Evolutionary conservation across 2,888 invertebrate species (phyloP), one percentile per base, ranked within the genome.

Genomic region (Sialis fuliginosa): DNA sequence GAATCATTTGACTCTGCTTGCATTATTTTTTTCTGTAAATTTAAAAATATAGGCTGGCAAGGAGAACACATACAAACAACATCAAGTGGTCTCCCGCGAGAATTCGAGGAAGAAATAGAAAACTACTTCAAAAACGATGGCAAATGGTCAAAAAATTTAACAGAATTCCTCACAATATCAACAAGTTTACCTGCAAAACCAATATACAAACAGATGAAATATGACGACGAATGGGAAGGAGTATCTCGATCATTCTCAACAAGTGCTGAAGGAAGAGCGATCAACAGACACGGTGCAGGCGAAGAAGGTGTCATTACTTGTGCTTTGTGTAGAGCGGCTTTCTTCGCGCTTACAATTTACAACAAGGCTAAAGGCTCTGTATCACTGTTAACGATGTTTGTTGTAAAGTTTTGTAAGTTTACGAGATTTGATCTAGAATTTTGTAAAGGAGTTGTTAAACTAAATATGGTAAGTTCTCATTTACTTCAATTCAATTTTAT

Each of bases 401-500:
- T 46, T 46, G 41, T 40, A 8, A 33, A 34, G 41, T 33, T n/a
- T 12, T 41, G 13, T n/a, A 10, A 9, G 22, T 9, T 6, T 41
- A 30, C 6, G 8, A 9, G 41, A 6, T 12, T 10, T 41, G 30
- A 41, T 9, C 59, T 66, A 6, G 61, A 61, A 9, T 76, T 82
- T 5, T 85, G 84, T 54, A 54, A 58, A 0, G 77, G 78, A 12
- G 61, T 75, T 30, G 60, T 79, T 6, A 62, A 66, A 35, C 60
- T 73, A 4, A 78, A 81, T 57, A 58, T 72, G 61, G 81, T 80
- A 65, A 63, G 68, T 56, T 33, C 9, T 31, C 30, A 33, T 33
- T n/a, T 32, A 33, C 34, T 13, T 6, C n/a, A 42, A 42, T 42
- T 41, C 33, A 22, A 22, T 22, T 22, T 22, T 22, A 22, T 2